Base-by-base conservation (phyloP, 2,888 invertebrate genomes). In the Diaphora mendica region DNA sequence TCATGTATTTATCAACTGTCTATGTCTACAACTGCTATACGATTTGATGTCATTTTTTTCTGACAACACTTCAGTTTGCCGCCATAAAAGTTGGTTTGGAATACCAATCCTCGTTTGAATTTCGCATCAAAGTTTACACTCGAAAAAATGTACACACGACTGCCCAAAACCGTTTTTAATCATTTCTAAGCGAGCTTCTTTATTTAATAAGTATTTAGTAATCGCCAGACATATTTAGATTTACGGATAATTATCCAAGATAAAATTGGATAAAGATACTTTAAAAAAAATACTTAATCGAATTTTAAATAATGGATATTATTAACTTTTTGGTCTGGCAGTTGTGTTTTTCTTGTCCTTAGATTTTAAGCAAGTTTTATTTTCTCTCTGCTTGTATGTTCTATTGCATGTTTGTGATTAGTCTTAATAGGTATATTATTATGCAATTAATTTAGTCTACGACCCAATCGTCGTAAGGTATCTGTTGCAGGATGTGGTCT, bases 381-480 rank as follows among this genome's bases (percentile, higher is more conserved):
- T 59, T 51, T 72, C n/a, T 33, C 9, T 55, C 55, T 62, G 44
- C 44, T 67, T 33, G 51, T 59, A 51, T 33, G 35, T 23, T 55
- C 64, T 66, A 67, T 33, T 30, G 17, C 30, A 30, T n/a, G 35
- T 13, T 17, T 51, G 35, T 35, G 7, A 7, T 51, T 17, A 44
- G 13, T 55, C 33, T 39, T n/a, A n/a, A n/a, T n/a, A 51, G 33
- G 51, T 68, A 11, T 26, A 17, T 11, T 1, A 44, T 44, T 20
- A 51, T 51, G 1, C 7, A 8, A 55, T n/a, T n/a, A 20, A 7
- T 48, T 48, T 93, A 95, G 83, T 95, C 94, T 1, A 92, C 95
- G 82, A 98, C 96, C 97, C 98, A 98, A 82, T 97, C 97, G 83
- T 98, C 97, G 85, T 98, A 97, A 0, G 98, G 98, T 79, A 98